Base-by-base conservation (phyloP, 2,888 invertebrate genomes). In the Tuberolachnus salignus region DNA sequence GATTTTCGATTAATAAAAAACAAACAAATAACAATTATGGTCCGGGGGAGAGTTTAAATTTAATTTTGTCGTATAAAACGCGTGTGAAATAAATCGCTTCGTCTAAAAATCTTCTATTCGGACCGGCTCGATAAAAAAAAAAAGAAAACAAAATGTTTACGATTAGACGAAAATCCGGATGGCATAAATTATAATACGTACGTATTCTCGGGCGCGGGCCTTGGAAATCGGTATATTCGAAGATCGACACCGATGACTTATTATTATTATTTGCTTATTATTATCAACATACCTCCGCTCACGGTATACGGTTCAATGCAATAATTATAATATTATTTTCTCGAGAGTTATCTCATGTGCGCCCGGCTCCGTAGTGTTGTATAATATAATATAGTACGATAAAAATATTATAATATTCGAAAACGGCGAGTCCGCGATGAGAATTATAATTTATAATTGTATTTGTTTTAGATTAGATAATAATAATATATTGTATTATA, bases 251-350 rank as follows among this genome's bases (percentile, higher is more conserved):
- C 63, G 73, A 51, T 63, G 51, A 63, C 34, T 16, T 34, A 34
- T 73, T 73, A 51, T 73, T 73, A 51, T 73, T 63, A 73, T 51
- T 63, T 51, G 63, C 19, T 51, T n/a, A n/a, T 53, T 53, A 53
- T 53, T 53, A 53, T 53, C 8, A n/a, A n/a, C n/a, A 53, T 26
- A 66, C 26, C 66, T 59, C n/a, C 23, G 21, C 71, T 16, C 42
- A 4, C 8, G 6, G 10, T 34, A 34, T 34, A 23, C 71, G 71
- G 71, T 72, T 72, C 59, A 61, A 34, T 19, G n/a, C 59, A 61
- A 53, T 57, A 71, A 63, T 51, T 14, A 69, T 34, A n/a, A n/a
- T n/a, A 34, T 69, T 73, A 73, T 73, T 63, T 63, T 73, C 49
- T 63, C 63, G 21, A 19, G 61, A 34, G 3, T 63, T 73, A 73